Evolutionary conservation across 2,888 invertebrate species (phyloP).

Genomic region (Nemotelus pantherinus): DNA sequence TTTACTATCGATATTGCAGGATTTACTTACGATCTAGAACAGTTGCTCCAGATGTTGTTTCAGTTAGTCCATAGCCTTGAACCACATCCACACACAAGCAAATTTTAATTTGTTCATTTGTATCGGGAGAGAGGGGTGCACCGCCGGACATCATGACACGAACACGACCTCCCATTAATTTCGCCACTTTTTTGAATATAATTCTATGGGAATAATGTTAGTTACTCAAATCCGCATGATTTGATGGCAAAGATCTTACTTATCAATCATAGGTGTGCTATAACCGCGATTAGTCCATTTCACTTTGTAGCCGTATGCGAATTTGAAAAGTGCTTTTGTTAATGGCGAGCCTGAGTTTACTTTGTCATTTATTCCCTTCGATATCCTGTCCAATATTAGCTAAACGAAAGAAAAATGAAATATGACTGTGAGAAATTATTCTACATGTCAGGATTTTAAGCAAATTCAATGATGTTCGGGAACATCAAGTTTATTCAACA

Average conservation of each 20-base stretch:
- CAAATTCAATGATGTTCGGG: neutral
- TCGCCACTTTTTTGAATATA: slow-evolving; percentile 64
- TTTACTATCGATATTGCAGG: neutral
- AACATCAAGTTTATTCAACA: neutral
- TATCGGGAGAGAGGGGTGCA: slow-evolving; percentile 94
- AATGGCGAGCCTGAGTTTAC: slow-evolving; percentile 83
- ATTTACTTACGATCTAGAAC: slow-evolving; percentile 77
- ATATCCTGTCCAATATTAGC: slow-evolving; percentile 96
- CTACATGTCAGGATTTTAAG: too few relatives aligned
- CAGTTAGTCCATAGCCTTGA: slow-evolving; percentile 97
- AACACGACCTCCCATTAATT: slow-evolving; percentile 88
- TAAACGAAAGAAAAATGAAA: slow-evolving; percentile 60
- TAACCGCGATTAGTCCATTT: slow-evolving; percentile 86
- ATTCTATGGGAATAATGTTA: slow-evolving; percentile 54
- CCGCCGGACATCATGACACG: slow-evolving; percentile 92
- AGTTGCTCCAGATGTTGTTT: slow-evolving; percentile 93
- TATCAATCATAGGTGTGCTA: slow-evolving; percentile 80
- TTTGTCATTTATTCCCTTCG: slow-evolving; percentile 96
- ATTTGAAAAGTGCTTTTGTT: slow-evolving; percentile 87
- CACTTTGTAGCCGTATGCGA: slow-evolving; percentile 93
- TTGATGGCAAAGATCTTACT: slow-evolving; percentile 57
- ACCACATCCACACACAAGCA: slow-evolving; percentile 91
- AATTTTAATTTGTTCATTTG: slow-evolving; percentile 91
- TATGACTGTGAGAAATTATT: too few relatives aligned
- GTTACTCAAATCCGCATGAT: neutral